Conservation (phyloP, 2,888 invertebrate species). For the Pheosia tremula region DNA sequence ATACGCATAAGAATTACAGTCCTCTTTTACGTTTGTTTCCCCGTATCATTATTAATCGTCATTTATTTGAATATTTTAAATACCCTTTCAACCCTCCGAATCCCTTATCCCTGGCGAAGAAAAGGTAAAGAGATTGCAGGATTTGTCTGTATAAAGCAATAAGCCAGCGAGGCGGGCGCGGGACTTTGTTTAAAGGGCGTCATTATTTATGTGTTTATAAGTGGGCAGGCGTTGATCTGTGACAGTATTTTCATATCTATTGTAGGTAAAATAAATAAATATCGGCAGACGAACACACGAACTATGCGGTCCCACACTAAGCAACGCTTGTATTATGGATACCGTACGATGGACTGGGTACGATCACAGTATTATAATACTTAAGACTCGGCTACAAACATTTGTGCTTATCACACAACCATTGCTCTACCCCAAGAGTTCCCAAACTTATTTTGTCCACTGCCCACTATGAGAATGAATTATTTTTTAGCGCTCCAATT, state of each 20-base stretch:
- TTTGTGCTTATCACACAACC: no score
- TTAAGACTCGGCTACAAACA: no score
- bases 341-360: no score
- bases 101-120: conserved; percentile 10
- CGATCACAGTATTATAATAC: no score
- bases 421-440: no score
- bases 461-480: no score
- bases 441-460: no score
- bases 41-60: conserved; percentile 31
- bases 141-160: conserved; percentile 29
- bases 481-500: no score
- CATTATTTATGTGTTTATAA: conserved; percentile 30
- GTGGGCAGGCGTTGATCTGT: conserved; percentile 10
- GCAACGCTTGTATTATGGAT: no score
- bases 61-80: conserved; percentile 34
- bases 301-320: no score
- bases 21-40: conserved; percentile 11
- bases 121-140: conserved; percentile 28
- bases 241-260: background rate
- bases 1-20: background rate
- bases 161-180: conserved; percentile 18
- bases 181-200: conserved; percentile 18
- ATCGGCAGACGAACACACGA: no score
- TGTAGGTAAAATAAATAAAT: background rate
- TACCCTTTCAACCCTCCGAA: conserved; percentile 21